Conservation (phyloP, 1,140 invertebrate species). For the Mesaphorura yosii region DNA sequence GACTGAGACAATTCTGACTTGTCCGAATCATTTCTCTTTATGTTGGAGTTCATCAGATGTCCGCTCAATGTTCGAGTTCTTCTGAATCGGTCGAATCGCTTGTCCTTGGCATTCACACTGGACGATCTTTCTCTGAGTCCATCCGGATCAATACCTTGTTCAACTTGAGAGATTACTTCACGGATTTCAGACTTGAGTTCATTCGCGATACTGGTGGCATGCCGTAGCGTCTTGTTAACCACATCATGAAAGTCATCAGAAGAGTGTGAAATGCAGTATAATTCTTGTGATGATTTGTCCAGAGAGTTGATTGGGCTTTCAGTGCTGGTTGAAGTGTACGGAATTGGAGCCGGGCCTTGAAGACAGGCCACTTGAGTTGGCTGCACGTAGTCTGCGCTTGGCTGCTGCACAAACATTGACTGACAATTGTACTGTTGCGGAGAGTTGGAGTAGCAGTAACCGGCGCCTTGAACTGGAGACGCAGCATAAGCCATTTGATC, state of each 20-base stretch:
- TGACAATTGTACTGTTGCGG: no score
- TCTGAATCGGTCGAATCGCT: slow-evolving; percentile 15
- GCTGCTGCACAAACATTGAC: no score
- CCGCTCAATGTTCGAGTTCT: slow-evolving; percentile 24
- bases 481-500: no score
- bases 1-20: background rate
- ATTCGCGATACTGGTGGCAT: slow-evolving; percentile 47
- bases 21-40: background rate
- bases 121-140: slow-evolving; percentile 17
- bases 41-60: slow-evolving; percentile 5
- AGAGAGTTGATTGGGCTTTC: slow-evolving; percentile 35
- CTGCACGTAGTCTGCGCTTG: no score
- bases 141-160: slow-evolving; percentile 42
- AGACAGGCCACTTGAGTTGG: no score
- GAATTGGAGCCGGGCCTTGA: no score
- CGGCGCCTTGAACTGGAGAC: no score
- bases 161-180: slow-evolving; percentile 62
- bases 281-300: slow-evolving; percentile 56
- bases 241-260: slow-evolving; percentile 45
- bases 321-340: background rate
- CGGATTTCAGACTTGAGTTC: slow-evolving; percentile 69
- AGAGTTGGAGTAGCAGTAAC: no score
- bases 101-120: slow-evolving; percentile 23
- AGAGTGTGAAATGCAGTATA: background rate
- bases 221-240: slow-evolving; percentile 6